These are phyloP conservation scores for Cyclopterus lumpus DNA, from an alignment of 2,797 vertebrate genomes.

Conservation along the genomic window DNA sequence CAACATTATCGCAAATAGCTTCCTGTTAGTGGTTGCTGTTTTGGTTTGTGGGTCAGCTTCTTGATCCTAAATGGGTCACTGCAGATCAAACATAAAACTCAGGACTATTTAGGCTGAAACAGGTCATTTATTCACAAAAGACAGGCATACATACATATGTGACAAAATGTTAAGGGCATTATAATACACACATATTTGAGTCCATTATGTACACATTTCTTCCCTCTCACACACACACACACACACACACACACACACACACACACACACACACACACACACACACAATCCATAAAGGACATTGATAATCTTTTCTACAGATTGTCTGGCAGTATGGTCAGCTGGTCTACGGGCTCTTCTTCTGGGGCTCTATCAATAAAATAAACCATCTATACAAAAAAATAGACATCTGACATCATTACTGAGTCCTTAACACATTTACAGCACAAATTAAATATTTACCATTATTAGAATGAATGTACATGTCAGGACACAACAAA, in stretches of 20 bases:
- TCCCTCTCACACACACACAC: background rate
- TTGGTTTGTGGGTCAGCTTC: background rate
- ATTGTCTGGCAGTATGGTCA: slow-evolving; percentile 64
- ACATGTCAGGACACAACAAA: slow-evolving; percentile 11
- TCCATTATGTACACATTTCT: background rate
- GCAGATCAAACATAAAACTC: background rate
- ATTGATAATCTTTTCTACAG: slow-evolving; percentile 48
- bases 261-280: slow-evolving; percentile 18
- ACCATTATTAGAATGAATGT: slow-evolving; percentile 13
- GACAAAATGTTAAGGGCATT: slow-evolving; percentile 18
- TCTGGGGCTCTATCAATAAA: slow-evolving; percentile 32
- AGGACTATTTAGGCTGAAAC: background rate
- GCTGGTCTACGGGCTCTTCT: slow-evolving; percentile 50
- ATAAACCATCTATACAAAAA: slow-evolving; percentile 40
- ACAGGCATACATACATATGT: slow-evolving; percentile 22
- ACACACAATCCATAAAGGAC: slow-evolving; percentile 1
- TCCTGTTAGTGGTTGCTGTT: background rate
- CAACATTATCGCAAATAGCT: background rate
- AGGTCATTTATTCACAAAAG: slow-evolving; percentile 44
- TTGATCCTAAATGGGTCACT: background rate
- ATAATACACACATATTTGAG: slow-evolving; percentile 4
- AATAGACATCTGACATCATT: background rate
- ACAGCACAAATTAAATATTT: slow-evolving; percentile 26
- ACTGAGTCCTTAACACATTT: slow-evolving; percentile 16
- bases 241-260: slow-evolving; percentile 11